Conservation (phyloP, 2,888 invertebrate species). For the Drosophila nr. perissopoda region DNA sequence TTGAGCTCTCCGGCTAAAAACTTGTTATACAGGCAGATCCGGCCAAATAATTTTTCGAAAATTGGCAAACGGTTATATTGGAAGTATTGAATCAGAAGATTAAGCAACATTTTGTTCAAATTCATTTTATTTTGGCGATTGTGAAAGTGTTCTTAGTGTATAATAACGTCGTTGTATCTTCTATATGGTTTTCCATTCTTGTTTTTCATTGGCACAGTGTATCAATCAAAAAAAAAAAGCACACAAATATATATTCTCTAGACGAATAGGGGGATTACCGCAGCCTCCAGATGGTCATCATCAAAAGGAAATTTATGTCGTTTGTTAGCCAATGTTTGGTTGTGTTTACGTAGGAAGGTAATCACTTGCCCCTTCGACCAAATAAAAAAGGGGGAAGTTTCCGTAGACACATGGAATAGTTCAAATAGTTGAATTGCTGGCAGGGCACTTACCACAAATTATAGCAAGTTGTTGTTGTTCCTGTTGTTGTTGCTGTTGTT, state of each 20-base stretch:
- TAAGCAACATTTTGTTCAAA: neutral
- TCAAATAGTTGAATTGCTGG: conserved; percentile 66
- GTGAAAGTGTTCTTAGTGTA: conserved; percentile 25
- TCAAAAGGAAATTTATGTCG: conserved; percentile 62
- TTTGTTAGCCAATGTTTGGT: conserved; percentile 59
- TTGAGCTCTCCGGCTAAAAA: conserved; percentile 12
- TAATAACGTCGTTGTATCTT: conserved; percentile 13
- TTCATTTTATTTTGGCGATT: neutral
- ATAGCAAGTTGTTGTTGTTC: conserved; percentile 47
- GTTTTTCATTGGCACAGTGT: conserved; percentile 22
- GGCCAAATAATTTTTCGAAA: neutral
- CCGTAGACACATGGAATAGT: conserved; percentile 63
- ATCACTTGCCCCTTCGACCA: conserved; percentile 35
- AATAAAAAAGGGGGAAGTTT: conserved; percentile 69
- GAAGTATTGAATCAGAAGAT: conserved; percentile 1
- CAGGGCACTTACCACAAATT: conserved; percentile 73
- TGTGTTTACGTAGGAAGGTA: conserved; percentile 69
- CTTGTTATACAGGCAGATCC: conserved; percentile 35
- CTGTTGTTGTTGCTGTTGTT: conserved; percentile 14
- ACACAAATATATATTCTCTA: conserved; percentile 12
- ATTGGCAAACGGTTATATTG: conserved; percentile 8
- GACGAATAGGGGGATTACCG: conserved; percentile 45
- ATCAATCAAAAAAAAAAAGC: conserved; percentile 13
- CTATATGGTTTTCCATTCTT: conserved; percentile 17
- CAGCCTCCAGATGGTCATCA: conserved; percentile 56